A percentile compares a stretch with the other conserved stretches of the same genome.
Evolutionary conservation across 2,113 vertebrate genomes (phyloP).

Genomic region (Microtus richardsoni): DNA sequence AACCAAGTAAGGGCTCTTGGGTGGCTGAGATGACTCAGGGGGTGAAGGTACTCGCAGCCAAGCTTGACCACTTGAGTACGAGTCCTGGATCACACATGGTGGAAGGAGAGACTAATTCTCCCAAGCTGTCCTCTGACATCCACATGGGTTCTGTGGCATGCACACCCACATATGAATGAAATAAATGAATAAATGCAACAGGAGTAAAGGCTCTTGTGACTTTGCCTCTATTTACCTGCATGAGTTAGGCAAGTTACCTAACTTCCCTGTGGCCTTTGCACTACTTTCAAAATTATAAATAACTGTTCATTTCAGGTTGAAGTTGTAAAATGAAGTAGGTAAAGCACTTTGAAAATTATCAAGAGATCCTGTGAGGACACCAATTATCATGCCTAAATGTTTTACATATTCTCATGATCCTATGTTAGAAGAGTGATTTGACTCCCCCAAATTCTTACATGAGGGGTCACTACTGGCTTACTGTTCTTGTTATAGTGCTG

Average conservation of each 20-base stretch:
- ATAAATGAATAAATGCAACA: not conserved
- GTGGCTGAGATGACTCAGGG: not conserved
- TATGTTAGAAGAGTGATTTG: constrained; percentile 63
- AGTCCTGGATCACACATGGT: not conserved
- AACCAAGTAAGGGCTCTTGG: not conserved
- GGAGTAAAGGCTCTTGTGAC: not conserved
- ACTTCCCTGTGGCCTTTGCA: not conserved
- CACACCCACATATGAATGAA: not conserved
- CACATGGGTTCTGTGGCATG: not conserved
- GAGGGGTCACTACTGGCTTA: not conserved
- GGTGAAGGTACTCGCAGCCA: not conserved
- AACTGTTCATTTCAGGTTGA: not conserved
- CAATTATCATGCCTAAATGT: constrained; percentile 19
- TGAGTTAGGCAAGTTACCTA: not conserved
- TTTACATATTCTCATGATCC: constrained; percentile 45
- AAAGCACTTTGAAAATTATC: constrained; percentile 28
- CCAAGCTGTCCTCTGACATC: not conserved
- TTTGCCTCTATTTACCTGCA: not conserved
- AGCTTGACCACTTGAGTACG: not conserved
- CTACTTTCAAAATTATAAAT: constrained; percentile 3
- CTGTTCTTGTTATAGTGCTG: not conserved
- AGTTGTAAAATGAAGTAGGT: not conserved
- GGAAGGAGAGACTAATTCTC: not conserved
- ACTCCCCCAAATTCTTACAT: constrained; percentile 25
- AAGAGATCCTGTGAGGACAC: not conserved